Evolutionary conservation across 2,113 vertebrate species (phyloP).

Genomic region (Centrocercus urophasianus): DNA sequence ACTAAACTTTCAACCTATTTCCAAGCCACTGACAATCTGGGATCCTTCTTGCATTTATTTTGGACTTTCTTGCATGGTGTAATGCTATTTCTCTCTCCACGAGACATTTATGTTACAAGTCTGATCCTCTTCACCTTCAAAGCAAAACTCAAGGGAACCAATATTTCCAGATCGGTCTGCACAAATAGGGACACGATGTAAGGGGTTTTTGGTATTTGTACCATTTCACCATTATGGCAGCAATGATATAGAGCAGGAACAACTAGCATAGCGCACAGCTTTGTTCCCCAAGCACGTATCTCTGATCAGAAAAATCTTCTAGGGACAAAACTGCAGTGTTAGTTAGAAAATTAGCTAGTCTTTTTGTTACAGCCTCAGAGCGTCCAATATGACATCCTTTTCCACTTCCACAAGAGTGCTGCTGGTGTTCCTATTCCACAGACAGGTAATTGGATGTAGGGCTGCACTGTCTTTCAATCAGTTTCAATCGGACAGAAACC

Average conservation of each 20-base stretch:
- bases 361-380: neutral
- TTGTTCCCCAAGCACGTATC: neutral
- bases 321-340: neutral
- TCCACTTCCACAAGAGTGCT: neutral
- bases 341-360: neutral
- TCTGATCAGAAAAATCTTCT: neutral
- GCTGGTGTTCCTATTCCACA: neutral
- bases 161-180: neutral
- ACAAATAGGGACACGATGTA: neutral
- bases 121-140: neutral
- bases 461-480: neutral
- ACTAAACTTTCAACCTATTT: neutral
- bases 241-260: neutral
- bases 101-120: neutral
- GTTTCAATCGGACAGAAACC: neutral
- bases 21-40: neutral
- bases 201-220: neutral
- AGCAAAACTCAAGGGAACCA: neutral
- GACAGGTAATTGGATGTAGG: neutral
- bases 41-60: neutral
- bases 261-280: rapidly evolving
- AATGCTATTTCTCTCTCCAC: neutral
- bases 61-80: neutral
- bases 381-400: neutral
- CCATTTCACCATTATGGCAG: neutral